phyloP scores from a whole-genome alignment of 2,888 invertebrate genomes.

The Chaetoderma sp. region DNA sequence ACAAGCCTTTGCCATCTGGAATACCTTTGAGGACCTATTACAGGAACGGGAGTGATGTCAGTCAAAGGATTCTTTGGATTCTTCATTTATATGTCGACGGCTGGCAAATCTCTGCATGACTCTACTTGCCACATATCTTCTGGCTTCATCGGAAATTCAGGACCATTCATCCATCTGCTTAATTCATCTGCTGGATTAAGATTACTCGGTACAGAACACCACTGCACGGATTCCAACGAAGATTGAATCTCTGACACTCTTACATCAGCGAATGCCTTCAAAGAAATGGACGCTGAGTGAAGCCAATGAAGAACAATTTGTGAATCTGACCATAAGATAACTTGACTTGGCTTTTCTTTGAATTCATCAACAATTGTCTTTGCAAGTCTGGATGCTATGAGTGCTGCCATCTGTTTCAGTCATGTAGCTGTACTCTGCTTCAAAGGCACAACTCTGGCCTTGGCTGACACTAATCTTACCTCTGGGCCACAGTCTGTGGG shows the following conservation, averaged over 20 bases:
- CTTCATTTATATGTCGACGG: not conserved
- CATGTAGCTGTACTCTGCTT: not conserved
- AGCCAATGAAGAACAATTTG: conserved; percentile 12
- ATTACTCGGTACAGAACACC: conserved; percentile 4
- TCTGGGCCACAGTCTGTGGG: not conserved
- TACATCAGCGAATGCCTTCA: conserved; percentile 2
- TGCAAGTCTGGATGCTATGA: not conserved
- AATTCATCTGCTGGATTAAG: conserved; percentile 12
- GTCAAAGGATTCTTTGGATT: not conserved
- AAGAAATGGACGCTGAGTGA: not conserved
- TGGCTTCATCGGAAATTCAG: not conserved
- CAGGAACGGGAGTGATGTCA: too few relatives aligned
- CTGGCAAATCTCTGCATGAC: not conserved
- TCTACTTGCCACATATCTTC: not conserved
- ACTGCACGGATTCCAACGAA: not conserved
- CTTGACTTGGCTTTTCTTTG: not conserved
- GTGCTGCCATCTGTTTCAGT: not conserved
- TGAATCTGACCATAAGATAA: conserved; percentile 2
- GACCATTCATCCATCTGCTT: conserved; percentile 4
- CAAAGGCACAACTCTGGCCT: conserved; percentile 6
- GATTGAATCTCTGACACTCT: conserved; percentile 9
- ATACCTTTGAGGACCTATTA: not conserved
- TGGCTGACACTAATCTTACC: not conserved
- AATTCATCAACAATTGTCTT: not conserved
- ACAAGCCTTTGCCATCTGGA: too few relatives aligned